phyloP scores from a whole-genome alignment of 2,113 vertebrate genomes.

The Leucopsar rothschildi region DNA sequence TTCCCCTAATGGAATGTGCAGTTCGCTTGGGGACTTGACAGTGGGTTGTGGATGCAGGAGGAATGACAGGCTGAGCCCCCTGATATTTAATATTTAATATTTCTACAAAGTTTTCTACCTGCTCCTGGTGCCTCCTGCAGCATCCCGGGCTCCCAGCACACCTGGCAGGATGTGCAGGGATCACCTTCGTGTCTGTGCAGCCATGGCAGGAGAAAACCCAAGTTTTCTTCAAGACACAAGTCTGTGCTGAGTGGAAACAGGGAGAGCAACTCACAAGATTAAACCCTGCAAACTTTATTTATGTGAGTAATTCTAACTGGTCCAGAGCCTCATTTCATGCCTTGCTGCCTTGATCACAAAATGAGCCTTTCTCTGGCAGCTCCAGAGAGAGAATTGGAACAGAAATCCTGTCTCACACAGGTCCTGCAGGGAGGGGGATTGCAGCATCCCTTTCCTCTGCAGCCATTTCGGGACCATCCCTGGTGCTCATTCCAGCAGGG shows the following conservation, averaged over 20 bases:
- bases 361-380: not conserved
- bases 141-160: not conserved
- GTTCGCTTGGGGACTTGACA: not conserved
- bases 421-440: not conserved
- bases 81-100: not conserved
- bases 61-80: not conserved
- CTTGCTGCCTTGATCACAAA: not conserved
- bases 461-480: not conserved
- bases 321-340: slow-evolving; percentile 13
- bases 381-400: not conserved
- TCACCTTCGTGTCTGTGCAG: not conserved
- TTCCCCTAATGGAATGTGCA: not conserved
- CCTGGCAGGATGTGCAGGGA: not conserved
- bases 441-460: not conserved
- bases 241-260: not conserved
- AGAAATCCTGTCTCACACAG: not conserved
- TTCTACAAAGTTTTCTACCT: not conserved
- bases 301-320: not conserved
- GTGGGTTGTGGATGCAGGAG: not conserved
- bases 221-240: not conserved
- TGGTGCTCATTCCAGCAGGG: not conserved
- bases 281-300: not conserved
- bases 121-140: not conserved
- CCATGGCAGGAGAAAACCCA: not conserved
- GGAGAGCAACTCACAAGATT: not conserved